Evolutionary conservation across 2,888 invertebrate species (phyloP).

Genomic region (Xanthia togata): DNA sequence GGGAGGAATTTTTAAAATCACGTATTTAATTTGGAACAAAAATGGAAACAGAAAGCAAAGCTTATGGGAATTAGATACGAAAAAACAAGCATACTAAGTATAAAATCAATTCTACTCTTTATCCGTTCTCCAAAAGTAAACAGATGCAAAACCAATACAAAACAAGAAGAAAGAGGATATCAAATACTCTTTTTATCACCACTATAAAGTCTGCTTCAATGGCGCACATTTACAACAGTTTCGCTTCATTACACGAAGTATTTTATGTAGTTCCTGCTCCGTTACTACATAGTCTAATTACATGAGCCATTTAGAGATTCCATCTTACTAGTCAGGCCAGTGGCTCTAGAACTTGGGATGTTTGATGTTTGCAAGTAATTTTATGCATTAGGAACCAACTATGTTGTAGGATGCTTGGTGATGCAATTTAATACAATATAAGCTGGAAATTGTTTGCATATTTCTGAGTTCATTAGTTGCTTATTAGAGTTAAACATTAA

Average conservation of each 20-base stretch:
- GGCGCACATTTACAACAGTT: conserved; percentile 31
- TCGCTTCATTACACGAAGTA: conserved; percentile 32
- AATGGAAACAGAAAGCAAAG: background rate
- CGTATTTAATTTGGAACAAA: background rate
- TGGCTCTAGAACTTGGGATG: conserved; percentile 6
- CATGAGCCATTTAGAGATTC: too few species aligned
- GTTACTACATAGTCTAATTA: too few species aligned
- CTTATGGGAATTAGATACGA: background rate
- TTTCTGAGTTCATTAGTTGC: background rate
- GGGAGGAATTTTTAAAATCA: too few species aligned
- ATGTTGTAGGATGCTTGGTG: background rate
- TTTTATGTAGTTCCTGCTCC: background rate
- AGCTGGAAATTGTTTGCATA: conserved; percentile 5
- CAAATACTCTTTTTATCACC: conserved; percentile 35
- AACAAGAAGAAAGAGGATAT: conserved; percentile 12
- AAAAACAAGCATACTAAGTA: background rate
- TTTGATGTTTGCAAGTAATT: conserved; percentile 41
- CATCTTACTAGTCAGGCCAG: background rate
- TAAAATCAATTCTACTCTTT: conserved; percentile 1
- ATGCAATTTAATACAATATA: conserved; percentile 21
- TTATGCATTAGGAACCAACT: conserved; percentile 27
- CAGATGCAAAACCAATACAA: conserved; percentile 35
- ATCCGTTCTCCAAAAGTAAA: conserved; percentile 12
- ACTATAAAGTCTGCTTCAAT: conserved; percentile 23
- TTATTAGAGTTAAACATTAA: background rate